These are phyloP conservation scores for Lordiphosa stackelbergi DNA, from an alignment of 1,140 invertebrate species.

Conservation along the genomic window DNA sequence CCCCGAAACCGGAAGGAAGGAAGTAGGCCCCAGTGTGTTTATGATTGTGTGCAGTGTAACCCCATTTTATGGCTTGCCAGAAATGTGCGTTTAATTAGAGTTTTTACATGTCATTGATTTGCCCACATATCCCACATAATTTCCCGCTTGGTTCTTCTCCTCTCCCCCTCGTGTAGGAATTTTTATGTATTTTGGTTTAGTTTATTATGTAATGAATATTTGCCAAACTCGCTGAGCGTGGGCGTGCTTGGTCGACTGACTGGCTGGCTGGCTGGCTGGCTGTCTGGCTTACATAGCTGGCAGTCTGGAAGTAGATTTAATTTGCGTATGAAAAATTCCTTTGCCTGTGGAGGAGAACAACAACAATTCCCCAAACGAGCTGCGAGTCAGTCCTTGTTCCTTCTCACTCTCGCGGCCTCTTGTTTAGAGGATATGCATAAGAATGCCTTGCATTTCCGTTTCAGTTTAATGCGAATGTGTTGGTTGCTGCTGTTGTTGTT, in stretches of 20 bases:
- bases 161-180: slow-evolving; percentile 2
- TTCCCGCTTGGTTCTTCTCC: no score
- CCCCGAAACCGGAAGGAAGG: slow-evolving; percentile 23
- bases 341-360: slow-evolving; percentile 24
- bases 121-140: slow-evolving; percentile 28
- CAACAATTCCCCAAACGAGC: slow-evolving; percentile 65
- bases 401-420: slow-evolving; percentile 11
- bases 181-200: slow-evolving; percentile 41
- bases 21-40: slow-evolving; percentile 18
- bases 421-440: slow-evolving; percentile 75
- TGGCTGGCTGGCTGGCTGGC: neutral
- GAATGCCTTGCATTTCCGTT: slow-evolving; percentile 74
- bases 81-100: slow-evolving; percentile 72
- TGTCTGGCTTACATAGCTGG: slow-evolving; percentile 24
- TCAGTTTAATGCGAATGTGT: slow-evolving; percentile 59
- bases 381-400: slow-evolving; percentile 11
- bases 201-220: slow-evolving; percentile 75
- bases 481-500: slow-evolving; percentile 56
- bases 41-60: slow-evolving; percentile 15
- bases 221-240: slow-evolving; percentile 43
- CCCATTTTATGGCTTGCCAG: slow-evolving; percentile 25
- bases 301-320: slow-evolving; percentile 64
- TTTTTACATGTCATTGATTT: slow-evolving; percentile 72
- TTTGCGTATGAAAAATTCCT: slow-evolving; percentile 74
- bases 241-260: neutral